Evolutionary conservation across 2,113 vertebrate genomes (phyloP).

Genomic region (Myotis davidii): DNA sequence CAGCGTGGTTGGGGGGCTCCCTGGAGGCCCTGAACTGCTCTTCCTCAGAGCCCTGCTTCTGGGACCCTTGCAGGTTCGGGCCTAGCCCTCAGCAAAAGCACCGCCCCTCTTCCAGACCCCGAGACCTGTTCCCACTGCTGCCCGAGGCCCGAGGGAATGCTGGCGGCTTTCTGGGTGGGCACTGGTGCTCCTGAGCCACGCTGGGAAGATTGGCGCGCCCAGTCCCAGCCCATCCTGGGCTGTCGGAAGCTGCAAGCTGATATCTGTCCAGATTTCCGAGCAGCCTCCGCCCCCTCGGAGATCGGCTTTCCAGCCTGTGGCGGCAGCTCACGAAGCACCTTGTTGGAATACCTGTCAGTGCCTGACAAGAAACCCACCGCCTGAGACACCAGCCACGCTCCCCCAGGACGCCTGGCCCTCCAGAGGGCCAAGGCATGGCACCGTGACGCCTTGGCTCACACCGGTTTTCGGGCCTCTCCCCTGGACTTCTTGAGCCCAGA

Average conservation of each 20-base stretch:
- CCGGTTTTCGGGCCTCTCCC: not conserved
- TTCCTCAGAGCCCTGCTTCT: not conserved
- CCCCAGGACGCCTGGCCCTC: not conserved
- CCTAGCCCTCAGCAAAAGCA: not conserved
- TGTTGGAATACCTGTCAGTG: not conserved
- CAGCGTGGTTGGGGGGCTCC: not conserved
- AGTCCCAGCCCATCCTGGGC: constrained; percentile 1
- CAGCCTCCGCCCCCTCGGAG: constrained; percentile 55
- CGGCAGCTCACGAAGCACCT: constrained; percentile 25
- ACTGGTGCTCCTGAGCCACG: not conserved
- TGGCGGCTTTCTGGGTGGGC: constrained; percentile 46
- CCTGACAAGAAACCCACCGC: not conserved
- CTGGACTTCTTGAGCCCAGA: constrained; percentile 37
- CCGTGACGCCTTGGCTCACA: constrained; percentile 40
- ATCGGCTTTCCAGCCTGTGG: constrained; percentile 60
- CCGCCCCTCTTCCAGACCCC: not conserved
- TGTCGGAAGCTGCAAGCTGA: constrained; percentile 66
- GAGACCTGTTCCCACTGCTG: not conserved
- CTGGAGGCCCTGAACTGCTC: not conserved
- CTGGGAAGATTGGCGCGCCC: constrained; percentile 35
- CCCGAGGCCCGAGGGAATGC: constrained; percentile 59
- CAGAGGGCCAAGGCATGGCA: constrained; percentile 47
- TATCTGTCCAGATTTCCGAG: constrained; percentile 61
- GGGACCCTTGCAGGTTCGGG: not conserved
- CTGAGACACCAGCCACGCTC: not conserved